Conservation (phyloP, 2,113 vertebrate species). For the Varanus komodoensis region DNA sequence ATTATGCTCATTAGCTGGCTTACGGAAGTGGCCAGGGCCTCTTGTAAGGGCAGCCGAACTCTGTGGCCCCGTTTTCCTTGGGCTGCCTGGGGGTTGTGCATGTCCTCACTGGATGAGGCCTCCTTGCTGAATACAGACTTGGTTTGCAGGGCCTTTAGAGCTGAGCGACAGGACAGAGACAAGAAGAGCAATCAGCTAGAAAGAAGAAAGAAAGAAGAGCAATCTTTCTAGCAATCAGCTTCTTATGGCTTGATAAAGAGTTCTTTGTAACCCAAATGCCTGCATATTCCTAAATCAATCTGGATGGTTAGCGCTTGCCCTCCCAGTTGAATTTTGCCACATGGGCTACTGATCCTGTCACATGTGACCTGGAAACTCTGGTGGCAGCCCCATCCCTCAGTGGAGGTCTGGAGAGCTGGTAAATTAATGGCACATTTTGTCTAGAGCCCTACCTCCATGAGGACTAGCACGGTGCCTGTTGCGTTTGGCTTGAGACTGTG, state of each 20-base stretch:
- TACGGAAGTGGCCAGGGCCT: too few relatives aligned
- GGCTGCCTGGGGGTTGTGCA: neutral
- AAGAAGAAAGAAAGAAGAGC: neutral
- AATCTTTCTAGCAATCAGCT: neutral
- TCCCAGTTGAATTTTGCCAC: neutral
- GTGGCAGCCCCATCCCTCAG: neutral
- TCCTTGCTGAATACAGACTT: neutral
- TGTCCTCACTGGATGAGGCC: neutral
- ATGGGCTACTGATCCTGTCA: neutral
- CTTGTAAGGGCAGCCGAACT: neutral
- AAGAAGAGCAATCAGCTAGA: too few relatives aligned
- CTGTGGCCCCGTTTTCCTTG: neutral
- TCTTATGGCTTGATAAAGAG: too few relatives aligned
- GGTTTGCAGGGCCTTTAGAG: neutral
- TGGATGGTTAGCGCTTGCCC: neutral
- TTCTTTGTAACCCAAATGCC: neutral
- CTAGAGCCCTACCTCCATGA: too few relatives aligned
- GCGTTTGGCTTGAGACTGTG: neutral
- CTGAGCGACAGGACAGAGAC: neutral
- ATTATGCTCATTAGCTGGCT: too few relatives aligned
- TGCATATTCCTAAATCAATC: neutral
- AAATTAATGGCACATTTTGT: accelerated
- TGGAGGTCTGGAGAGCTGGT: too few relatives aligned
- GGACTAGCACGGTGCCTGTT: neutral
- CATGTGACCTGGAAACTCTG: neutral